Conservation (phyloP, 2,113 vertebrate genomes). For the Austrofundulus limnaeus region DNA sequence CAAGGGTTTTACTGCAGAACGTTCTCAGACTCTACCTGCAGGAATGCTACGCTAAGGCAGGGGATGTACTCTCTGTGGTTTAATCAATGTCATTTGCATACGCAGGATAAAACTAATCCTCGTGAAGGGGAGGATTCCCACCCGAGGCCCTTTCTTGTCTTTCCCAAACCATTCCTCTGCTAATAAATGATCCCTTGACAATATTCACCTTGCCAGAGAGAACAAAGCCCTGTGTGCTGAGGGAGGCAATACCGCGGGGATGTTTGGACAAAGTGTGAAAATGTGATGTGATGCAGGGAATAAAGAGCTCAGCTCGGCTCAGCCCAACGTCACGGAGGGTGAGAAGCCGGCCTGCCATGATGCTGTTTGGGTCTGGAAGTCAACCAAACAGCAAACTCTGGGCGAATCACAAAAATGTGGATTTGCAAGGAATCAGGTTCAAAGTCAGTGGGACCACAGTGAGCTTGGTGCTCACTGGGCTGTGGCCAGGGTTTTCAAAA, state of each 20-base stretch:
- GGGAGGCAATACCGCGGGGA: conserved; percentile 49
- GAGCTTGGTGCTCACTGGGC: conserved; percentile 42
- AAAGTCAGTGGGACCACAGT: conserved; percentile 40
- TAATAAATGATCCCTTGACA: conserved; percentile 61
- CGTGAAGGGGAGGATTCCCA: conserved; percentile 63
- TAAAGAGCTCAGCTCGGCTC: conserved; percentile 34
- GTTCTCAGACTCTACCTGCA: conserved; percentile 58
- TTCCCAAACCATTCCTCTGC: conserved; percentile 49
- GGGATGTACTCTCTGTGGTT: conserved; percentile 37
- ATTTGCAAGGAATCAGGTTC: conserved; percentile 60
- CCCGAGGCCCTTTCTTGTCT: conserved; percentile 61
- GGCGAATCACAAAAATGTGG: conserved; percentile 67
- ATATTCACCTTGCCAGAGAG: conserved; percentile 66
- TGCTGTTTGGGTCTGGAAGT: conserved; percentile 49
- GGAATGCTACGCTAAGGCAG: conserved; percentile 50
- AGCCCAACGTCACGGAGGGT: conserved; percentile 29
- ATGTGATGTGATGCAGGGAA: conserved; percentile 40
- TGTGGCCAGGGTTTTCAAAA: conserved; percentile 55
- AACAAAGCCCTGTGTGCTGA: conserved; percentile 46
- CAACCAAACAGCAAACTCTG: conserved; percentile 52
- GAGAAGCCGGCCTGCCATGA: conserved; percentile 27
- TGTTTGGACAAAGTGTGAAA: conserved; percentile 43
- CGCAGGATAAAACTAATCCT: conserved; percentile 68
- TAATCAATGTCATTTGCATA: conserved; percentile 73
- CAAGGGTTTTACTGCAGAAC: conserved; percentile 41